These are phyloP conservation scores for Bos javanicus DNA, from an alignment of 2,113 vertebrate species.

Conservation along the genomic window DNA sequence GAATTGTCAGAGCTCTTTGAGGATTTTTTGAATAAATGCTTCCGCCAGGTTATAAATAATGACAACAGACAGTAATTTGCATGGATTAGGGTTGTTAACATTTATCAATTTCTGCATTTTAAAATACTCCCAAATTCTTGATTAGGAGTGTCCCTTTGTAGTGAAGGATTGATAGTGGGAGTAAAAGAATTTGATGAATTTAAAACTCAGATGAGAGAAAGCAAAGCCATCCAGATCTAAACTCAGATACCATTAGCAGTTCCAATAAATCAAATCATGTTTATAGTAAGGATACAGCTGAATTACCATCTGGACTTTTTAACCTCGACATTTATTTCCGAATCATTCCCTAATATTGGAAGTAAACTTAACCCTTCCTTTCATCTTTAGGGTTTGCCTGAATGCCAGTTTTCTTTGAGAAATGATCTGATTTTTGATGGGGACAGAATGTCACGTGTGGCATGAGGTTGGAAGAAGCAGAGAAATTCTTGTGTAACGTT, in stretches of 20 bases:
- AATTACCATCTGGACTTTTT: constrained; percentile 92
- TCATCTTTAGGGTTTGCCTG: constrained; percentile 80
- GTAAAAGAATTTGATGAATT: constrained; percentile 85
- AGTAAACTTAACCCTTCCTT: constrained; percentile 87
- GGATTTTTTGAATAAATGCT: constrained; percentile 79
- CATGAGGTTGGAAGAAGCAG: constrained; percentile 55
- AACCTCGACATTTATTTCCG: constrained; percentile 89
- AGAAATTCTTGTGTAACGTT: constrained; percentile 66
- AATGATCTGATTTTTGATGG: constrained; percentile 74
- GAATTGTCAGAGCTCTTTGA: constrained; percentile 81
- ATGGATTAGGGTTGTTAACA: constrained; percentile 85
- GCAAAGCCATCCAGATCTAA: constrained; percentile 85
- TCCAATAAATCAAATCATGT: constrained; percentile 89
- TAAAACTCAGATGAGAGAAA: constrained; percentile 88
- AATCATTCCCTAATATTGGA: constrained; percentile 82
- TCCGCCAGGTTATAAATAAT: constrained; percentile 84
- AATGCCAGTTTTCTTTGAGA: constrained; percentile 75
- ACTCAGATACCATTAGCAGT: constrained; percentile 89
- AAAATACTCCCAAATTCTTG: constrained; percentile 87
- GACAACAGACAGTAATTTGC: constrained; percentile 84
- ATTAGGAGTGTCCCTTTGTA: constrained; percentile 86
- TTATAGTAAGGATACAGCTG: constrained; percentile 87
- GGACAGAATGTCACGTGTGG: constrained; percentile 72
- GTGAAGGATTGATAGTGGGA: constrained; percentile 88
- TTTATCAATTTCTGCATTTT: constrained; percentile 86